Evolutionary conservation across 2,113 vertebrate genomes (phyloP).

Genomic region (Ictalurus punctatus): DNA sequence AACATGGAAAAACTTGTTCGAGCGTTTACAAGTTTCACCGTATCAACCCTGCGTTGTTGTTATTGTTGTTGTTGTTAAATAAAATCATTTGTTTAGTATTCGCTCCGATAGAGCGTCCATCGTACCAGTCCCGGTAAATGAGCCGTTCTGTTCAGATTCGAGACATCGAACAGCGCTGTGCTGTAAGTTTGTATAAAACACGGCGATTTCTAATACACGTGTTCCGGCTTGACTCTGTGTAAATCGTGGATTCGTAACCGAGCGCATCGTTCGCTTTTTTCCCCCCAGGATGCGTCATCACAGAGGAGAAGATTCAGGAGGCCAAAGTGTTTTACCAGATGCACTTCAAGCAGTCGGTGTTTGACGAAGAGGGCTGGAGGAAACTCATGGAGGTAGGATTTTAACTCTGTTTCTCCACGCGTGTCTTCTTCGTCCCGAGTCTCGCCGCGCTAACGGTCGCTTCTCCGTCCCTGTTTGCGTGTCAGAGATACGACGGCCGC

Average conservation of each 20-base stretch:
- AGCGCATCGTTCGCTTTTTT: neutral
- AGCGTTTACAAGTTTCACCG: neutral
- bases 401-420: too few species aligned
- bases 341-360: constrained; percentile 74
- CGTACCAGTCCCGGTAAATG: neutral
- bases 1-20: neutral
- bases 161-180: neutral
- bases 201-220: neutral
- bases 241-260: neutral
- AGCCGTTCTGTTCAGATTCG: too few species aligned
- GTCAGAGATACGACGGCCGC: constrained; percentile 72
- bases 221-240: neutral
- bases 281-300: constrained; percentile 69
- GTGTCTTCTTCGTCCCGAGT: neutral
- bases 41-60: too few species aligned
- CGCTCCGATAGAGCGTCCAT: neutral
- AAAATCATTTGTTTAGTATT: neutral
- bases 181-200: neutral
- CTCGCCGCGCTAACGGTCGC: neutral
- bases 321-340: constrained; percentile 75
- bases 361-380: constrained; percentile 76
- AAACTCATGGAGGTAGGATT: constrained; percentile 69
- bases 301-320: constrained; percentile 77
- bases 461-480: constrained; percentile 10
- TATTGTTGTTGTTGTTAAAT: too few species aligned